phyloP scores from a whole-genome alignment of 2,113 vertebrate genomes.

The Aptenodytes forsteri region DNA sequence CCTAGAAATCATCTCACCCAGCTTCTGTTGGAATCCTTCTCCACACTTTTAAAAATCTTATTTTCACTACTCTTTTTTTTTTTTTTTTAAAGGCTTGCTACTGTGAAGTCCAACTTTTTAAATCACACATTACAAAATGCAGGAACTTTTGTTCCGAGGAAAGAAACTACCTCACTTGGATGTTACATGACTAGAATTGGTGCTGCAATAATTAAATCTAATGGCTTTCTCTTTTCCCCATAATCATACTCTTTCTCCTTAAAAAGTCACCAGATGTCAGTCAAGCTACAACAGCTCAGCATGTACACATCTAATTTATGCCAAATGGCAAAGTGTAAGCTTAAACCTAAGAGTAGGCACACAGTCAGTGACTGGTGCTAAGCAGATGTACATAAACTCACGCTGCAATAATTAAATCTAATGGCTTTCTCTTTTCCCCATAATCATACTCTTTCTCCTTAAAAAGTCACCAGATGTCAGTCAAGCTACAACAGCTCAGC shows the following conservation, averaged over 20 bases:
- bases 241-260: neutral
- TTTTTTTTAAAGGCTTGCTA: neutral
- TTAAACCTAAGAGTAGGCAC: slow-evolving; percentile 23
- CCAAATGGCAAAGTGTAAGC: neutral
- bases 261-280: neutral
- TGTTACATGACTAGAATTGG: neutral
- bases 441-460: neutral
- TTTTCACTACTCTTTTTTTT: neutral
- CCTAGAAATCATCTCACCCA: neutral
- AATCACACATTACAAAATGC: neutral
- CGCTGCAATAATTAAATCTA: neutral
- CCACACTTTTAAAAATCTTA: neutral
- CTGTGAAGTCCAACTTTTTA: neutral
- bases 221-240: neutral
- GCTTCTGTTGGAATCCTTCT: neutral
- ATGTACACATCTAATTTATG: neutral
- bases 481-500: neutral
- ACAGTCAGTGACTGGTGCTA: slow-evolving; percentile 29
- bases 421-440: neutral
- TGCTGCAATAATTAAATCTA: neutral
- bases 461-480: neutral
- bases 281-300: neutral
- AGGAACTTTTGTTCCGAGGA: neutral
- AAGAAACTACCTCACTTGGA: neutral
- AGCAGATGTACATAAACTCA: slow-evolving; percentile 61